Evolutionary conservation across 2,797 vertebrate species (phyloP).

Genomic region (Apodemus agrarius): DNA sequence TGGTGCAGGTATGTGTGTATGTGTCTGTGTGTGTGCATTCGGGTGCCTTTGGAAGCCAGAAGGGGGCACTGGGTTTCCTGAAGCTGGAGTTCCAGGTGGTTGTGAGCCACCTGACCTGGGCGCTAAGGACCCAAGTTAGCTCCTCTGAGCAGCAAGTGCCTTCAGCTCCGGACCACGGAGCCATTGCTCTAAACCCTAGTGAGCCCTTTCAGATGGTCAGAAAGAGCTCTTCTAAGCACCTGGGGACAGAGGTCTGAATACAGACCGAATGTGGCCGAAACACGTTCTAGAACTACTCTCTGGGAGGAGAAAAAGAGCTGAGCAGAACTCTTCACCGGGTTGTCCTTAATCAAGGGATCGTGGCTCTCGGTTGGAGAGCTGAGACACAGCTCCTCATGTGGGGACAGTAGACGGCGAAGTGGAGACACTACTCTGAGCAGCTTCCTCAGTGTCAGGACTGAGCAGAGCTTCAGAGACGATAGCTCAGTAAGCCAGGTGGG

Average conservation of each 20-base stretch:
- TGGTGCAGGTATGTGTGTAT: too few relatives aligned
- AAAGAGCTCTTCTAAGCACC: neutral
- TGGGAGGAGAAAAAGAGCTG: neutral
- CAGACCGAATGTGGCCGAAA: neutral
- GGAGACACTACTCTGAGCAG: neutral
- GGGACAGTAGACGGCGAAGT: neutral
- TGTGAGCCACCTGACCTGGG: neutral
- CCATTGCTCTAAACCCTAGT: neutral
- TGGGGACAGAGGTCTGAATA: neutral
- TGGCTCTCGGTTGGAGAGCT: neutral
- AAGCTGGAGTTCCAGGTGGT: neutral
- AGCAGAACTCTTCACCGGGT: neutral
- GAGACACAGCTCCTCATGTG: neutral
- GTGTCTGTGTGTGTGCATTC: too few relatives aligned
- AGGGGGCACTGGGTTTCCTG: neutral
- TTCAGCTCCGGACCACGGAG: neutral
- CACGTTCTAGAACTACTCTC: conserved; percentile 28
- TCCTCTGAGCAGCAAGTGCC: neutral
- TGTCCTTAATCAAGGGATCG: neutral
- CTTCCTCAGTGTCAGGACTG: neutral
- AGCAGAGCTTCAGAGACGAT: neutral
- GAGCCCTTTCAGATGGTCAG: conserved; percentile 13
- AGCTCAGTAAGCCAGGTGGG: neutral
- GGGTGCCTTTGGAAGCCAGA: neutral
- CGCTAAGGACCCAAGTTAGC: neutral